These are phyloP conservation scores for Eidolon helvum DNA, from an alignment of 2,113 vertebrate genomes.

Conservation along the genomic window DNA sequence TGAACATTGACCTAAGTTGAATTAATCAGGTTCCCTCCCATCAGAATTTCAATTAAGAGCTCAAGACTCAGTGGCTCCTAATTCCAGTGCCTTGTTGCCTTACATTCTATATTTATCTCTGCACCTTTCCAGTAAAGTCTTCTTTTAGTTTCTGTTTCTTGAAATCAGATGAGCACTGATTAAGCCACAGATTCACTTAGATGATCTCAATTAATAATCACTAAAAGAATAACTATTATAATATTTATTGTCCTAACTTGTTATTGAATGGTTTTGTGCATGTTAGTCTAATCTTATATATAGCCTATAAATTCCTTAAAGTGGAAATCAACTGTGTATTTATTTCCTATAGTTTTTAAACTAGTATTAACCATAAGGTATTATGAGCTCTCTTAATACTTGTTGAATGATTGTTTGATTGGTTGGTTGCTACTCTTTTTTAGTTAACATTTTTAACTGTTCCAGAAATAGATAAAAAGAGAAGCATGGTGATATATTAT, in stretches of 20 bases:
- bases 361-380: background rate
- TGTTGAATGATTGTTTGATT: background rate
- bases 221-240: background rate
- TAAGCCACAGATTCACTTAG: background rate
- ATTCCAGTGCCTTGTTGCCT: background rate
- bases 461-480: conserved; percentile 1
- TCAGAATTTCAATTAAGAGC: background rate
- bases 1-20: background rate
- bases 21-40: background rate
- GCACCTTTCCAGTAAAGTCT: background rate
- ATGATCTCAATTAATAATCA: background rate
- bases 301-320: background rate
- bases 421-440: background rate
- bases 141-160: background rate
- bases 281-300: background rate
- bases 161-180: background rate
- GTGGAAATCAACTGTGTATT: background rate
- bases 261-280: background rate
- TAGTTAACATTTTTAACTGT: conserved; percentile 4
- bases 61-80: background rate
- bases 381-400: background rate
- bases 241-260: background rate
- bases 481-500: background rate
- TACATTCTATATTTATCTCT: background rate
- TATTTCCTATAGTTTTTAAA: background rate